Conservation (phyloP, 2,888 invertebrate species). For the Polyommatus iphigenia region DNA sequence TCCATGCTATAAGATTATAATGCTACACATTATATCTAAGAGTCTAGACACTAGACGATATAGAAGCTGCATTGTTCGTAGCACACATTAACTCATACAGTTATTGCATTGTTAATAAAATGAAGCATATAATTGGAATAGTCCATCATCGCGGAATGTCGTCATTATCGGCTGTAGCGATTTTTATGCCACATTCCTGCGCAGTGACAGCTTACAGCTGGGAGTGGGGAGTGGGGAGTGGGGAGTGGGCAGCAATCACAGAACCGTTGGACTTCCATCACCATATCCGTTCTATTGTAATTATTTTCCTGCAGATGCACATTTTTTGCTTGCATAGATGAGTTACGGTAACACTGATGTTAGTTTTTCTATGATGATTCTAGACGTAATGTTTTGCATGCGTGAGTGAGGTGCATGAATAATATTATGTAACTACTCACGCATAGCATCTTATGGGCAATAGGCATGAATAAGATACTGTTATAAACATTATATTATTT, state of each 20-base stretch:
- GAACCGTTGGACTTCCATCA: constrained; percentile 32
- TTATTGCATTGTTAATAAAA: constrained; percentile 42
- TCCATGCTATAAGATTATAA: neutral
- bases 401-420: neutral
- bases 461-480: too few relatives aligned
- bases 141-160: constrained; percentile 34
- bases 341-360: neutral
- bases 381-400: neutral
- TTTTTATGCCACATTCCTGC: constrained; percentile 45
- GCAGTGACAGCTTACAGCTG: constrained; percentile 38
- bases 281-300: constrained; percentile 30
- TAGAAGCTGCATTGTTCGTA: neutral
- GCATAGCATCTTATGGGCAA: neutral
- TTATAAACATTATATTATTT: too few relatives aligned
- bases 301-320: neutral
- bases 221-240: neutral
- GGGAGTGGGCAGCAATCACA: neutral
- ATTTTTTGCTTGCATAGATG: neutral
- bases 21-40: neutral
- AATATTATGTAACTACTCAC: neutral
- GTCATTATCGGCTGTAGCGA: constrained; percentile 48
- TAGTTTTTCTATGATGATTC: neutral
- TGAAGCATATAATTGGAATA: constrained; percentile 41
- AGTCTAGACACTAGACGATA: neutral
- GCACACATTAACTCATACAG: constrained; percentile 32